Base-by-base conservation (phyloP, 2,113 vertebrate species). In the Peromyscus leucopus region DNA sequence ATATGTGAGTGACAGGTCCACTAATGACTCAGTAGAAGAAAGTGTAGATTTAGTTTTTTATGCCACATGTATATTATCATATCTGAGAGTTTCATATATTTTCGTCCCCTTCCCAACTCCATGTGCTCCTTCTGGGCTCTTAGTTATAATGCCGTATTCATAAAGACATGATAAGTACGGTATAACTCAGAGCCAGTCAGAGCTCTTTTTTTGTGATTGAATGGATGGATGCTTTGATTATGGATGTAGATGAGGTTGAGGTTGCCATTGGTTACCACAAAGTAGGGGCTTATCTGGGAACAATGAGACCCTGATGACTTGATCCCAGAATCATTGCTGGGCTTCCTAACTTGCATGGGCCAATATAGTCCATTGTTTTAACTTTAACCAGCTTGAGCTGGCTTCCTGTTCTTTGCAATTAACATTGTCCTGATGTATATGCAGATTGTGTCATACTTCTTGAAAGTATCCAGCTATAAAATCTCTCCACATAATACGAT, bases 341-440 rank as follows among this genome's bases (percentile, higher is more conserved):
- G 46, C n/a, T 92, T 78, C 51, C 36, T 36, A 55, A 83, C 1
- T 42, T 89, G 36, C 12, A 31, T 7, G 51, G 76, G 9, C 51
- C 42, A 95, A 36, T 89, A 33, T 2, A 42, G 48, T 72, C 48
- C 55, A 72, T 86, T 79, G 59, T 93, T 95, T 93, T 74, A 63
- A 94, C 8, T 36, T 83, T 51, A 78, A 39, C 48, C 69, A 39
- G 21, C 39, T 75, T 67, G 79, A 96, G 17, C 48, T 71, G 39
- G 19, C 51, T 88, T 93, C 76, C 67, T 90, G 61, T 78, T 84
- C 51, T 88, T 96, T 96, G 71, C 1, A 33, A 48, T 59, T 80
- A 59, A 93, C 61, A 72, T 65, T 48, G 28, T 48, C 65, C 71
- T 72, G 87, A 91, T 89, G 55, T 11, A 39, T 72, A 89, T 89